Evolutionary conservation across 1,140 invertebrate genomes (phyloP).

Genomic region (Polypedilum pembai): DNA sequence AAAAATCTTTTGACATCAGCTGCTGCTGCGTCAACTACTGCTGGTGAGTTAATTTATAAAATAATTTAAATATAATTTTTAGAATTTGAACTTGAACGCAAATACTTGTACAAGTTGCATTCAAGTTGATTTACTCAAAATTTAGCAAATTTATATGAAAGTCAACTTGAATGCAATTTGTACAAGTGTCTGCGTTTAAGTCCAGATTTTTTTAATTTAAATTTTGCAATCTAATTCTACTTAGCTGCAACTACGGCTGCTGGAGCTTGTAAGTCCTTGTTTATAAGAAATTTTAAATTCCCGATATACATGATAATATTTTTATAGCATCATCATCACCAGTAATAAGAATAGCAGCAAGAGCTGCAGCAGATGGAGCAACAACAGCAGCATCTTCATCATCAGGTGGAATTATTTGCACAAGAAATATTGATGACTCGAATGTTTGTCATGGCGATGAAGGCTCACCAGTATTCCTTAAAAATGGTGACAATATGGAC

Average conservation of each 20-base stretch:
- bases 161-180: no score
- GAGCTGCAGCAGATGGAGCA: not conserved
- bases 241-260: not conserved
- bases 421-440: not conserved
- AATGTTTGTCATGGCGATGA: conserved; percentile 10
- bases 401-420: not conserved
- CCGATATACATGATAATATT: not conserved
- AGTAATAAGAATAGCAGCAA: not conserved
- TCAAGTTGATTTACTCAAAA: no score
- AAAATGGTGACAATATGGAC: not conserved
- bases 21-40: not conserved
- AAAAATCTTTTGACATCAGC: no score
- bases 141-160: no score
- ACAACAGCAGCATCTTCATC: not conserved
- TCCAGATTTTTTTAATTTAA: not conserved
- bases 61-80: no score
- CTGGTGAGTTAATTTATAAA: not conserved
- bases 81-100: not conserved
- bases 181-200: no score
- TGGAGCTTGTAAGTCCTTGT: not conserved
- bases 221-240: not conserved
- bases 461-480: not conserved
- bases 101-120: no score
- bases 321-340: not conserved
- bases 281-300: not conserved